Evolutionary conservation across 1,140 invertebrate genomes (phyloP).

Genomic region (Drosophila triauraria): DNA sequence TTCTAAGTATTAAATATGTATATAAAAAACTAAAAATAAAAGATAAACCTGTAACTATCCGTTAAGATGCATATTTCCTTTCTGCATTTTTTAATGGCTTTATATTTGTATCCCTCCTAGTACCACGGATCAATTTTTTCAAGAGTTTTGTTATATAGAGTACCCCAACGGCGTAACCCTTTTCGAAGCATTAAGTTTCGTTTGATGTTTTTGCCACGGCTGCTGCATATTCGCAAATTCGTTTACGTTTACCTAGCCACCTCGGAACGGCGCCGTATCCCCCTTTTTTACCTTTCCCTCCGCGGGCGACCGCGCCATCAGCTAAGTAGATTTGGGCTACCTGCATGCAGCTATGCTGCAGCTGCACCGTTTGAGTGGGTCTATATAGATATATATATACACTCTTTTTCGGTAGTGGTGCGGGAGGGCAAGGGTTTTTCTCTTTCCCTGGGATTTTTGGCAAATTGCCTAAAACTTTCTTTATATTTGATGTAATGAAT

Average conservation of each 20-base stretch:
- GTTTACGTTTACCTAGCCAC: conserved; percentile 65
- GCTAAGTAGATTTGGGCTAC: conserved; percentile 80
- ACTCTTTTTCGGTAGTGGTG: conserved; percentile 11
- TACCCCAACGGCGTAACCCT: neutral
- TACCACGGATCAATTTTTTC: neutral
- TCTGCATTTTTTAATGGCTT: neutral
- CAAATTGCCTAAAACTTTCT: conserved; percentile 83
- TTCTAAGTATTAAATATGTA: neutral
- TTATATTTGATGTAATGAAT: conserved; percentile 83
- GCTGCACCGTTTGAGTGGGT: conserved; percentile 60
- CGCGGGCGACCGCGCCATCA: conserved; percentile 51
- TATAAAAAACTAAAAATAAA: too few relatives aligned
- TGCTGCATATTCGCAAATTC: conserved; percentile 75
- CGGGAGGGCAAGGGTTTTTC: conserved; percentile 16
- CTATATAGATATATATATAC: conserved; percentile 8
- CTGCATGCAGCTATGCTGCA: conserved; percentile 72
- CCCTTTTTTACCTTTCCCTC: neutral
- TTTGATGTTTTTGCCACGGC: conserved; percentile 37
- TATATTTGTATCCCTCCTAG: neutral
- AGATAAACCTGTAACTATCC: too few relatives aligned
- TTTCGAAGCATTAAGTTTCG: conserved; percentile 15
- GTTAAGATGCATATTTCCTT: too few relatives aligned
- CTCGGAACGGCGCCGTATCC: conserved; percentile 1
- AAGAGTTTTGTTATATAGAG: neutral
- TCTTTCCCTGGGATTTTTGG: conserved; percentile 43